Conservation (phyloP, 2,888 invertebrate genomes). For the Apamea crenata region DNA sequence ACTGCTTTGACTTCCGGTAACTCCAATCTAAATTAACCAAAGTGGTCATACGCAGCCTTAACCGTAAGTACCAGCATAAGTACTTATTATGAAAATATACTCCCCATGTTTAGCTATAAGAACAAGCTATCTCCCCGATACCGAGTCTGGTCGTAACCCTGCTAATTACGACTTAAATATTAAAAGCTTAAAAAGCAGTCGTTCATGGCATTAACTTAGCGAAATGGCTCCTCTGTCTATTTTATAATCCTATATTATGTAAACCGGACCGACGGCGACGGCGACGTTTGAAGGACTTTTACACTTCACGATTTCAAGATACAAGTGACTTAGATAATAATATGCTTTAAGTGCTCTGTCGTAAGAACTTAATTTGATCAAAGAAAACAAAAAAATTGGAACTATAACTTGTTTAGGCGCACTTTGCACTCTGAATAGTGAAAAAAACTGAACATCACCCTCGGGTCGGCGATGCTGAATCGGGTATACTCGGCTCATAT, state of each 20-base stretch:
- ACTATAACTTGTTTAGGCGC: too few species aligned
- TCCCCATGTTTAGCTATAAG: slow-evolving; percentile 12
- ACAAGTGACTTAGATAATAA: not conserved
- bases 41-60: not conserved
- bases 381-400: too few species aligned
- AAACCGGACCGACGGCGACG: slow-evolving; percentile 58
- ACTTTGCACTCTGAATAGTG: not conserved
- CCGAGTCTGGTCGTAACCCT: slow-evolving; percentile 20
- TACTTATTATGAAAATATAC: slow-evolving; percentile 37
- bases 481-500: not conserved
- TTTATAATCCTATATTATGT: slow-evolving; percentile 60
- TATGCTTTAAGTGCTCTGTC: not conserved
- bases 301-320: slow-evolving; percentile 36
- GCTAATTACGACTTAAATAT: slow-evolving; percentile 60
- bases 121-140: slow-evolving; percentile 31
- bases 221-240: slow-evolving; percentile 52
- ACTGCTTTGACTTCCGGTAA: not conserved
- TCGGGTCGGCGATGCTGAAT: too few species aligned
- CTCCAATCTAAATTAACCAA: not conserved
- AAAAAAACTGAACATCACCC: too few species aligned
- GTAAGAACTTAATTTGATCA: not conserved
- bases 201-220: slow-evolving; percentile 31
- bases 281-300: slow-evolving; percentile 43
- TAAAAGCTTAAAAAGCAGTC: slow-evolving; percentile 61
- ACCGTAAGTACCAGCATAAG: slow-evolving; percentile 3